Evolutionary conservation across 2,888 invertebrate genomes (phyloP).

Genomic region (Amiota mariae): DNA sequence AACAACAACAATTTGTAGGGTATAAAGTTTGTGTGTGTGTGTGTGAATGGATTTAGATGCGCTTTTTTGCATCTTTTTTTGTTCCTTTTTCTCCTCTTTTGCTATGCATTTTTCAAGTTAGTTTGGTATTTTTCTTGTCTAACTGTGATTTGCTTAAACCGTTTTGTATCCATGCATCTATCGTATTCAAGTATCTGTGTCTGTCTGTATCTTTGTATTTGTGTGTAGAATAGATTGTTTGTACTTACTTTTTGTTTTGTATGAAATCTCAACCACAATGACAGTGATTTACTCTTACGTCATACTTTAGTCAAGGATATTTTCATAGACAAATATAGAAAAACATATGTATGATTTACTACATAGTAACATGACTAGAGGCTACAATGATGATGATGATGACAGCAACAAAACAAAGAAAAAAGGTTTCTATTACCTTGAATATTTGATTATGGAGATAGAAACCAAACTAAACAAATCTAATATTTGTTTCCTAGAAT

Average conservation of each 20-base stretch:
- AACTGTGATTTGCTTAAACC: conserved; percentile 9
- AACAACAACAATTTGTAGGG: not conserved
- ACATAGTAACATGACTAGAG: not conserved
- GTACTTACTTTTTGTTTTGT: conserved; percentile 12
- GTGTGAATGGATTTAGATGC: not conserved
- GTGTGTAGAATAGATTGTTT: not conserved
- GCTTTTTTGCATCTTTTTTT: not conserved
- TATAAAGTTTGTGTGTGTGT: conserved; percentile 1
- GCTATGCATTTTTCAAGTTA: not conserved
- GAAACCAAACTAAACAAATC: no score
- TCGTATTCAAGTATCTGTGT: not conserved
- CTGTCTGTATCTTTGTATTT: not conserved
- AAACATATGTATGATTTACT: no score
- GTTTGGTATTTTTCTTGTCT: conserved; percentile 1
- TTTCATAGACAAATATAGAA: not conserved
- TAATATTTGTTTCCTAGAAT: no score
- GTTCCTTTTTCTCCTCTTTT: not conserved
- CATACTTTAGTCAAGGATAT: conserved; percentile 26
- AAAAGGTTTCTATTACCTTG: no score
- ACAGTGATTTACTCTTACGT: conserved; percentile 63
- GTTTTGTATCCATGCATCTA: not conserved
- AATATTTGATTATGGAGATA: no score
- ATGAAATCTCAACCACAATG: conserved; percentile 55
- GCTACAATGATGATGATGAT: conserved; percentile 20
- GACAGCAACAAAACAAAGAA: conserved; percentile 32